These are phyloP conservation scores for Podarcis raffonei DNA, from an alignment of 2,113 vertebrate genomes.

Conservation along the genomic window DNA sequence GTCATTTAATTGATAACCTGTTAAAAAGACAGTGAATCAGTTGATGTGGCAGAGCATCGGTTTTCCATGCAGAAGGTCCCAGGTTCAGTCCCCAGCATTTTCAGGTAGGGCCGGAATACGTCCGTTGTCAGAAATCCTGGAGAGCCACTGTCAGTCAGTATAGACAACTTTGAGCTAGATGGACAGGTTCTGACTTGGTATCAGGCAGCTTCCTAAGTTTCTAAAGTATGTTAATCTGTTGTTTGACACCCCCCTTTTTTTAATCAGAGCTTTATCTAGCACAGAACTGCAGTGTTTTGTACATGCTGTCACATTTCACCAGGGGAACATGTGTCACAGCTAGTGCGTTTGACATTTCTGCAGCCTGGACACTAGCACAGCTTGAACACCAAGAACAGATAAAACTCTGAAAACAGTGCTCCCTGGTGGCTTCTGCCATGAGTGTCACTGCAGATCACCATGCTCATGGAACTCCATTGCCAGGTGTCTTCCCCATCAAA, in stretches of 20 bases:
- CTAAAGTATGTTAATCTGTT: too few relatives aligned
- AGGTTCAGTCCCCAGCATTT: too few relatives aligned
- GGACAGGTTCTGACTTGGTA: too few relatives aligned
- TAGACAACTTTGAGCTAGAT: too few relatives aligned
- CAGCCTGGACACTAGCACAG: neutral
- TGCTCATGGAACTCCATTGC: neutral
- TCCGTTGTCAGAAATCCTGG: too few relatives aligned
- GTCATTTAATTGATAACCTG: neutral
- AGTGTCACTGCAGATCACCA: neutral
- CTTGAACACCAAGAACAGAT: neutral
- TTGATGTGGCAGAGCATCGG: neutral
- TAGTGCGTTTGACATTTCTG: neutral
- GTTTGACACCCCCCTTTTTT: too few relatives aligned
- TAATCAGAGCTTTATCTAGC: neutral
- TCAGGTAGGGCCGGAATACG: too few relatives aligned
- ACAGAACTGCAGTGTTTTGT: neutral
- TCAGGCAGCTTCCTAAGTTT: too few relatives aligned
- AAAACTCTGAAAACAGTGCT: neutral
- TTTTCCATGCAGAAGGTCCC: too few relatives aligned
- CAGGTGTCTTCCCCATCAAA: neutral
- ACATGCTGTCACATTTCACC: neutral
- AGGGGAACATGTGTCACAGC: neutral
- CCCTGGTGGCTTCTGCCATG: neutral
- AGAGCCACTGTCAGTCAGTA: too few relatives aligned
- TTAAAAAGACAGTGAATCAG: neutral